phyloP scores from a whole-genome alignment of 2,797 vertebrate species.

The Myotis vivesi region DNA sequence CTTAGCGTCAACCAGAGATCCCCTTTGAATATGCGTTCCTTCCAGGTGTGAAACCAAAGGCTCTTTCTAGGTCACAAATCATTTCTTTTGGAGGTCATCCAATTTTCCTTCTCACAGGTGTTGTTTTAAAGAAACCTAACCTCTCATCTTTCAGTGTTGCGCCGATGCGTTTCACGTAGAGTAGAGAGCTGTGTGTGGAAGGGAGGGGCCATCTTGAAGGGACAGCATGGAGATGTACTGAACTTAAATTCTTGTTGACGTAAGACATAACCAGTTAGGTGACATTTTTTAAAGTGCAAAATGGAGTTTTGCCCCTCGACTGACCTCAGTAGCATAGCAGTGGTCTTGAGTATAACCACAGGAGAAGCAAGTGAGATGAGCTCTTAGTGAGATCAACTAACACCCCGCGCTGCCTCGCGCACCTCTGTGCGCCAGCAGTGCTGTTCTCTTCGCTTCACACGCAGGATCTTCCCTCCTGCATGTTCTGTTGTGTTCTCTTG shows the following conservation, averaged over 20 bases:
- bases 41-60: slow-evolving; percentile 61
- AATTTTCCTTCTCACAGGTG: slow-evolving; percentile 23
- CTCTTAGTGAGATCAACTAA: neutral
- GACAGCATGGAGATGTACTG: neutral
- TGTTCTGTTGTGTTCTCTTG: neutral
- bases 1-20: neutral
- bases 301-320: neutral
- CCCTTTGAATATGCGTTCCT: slow-evolving; percentile 27
- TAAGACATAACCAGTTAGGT: neutral
- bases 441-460: neutral
- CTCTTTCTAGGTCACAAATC: slow-evolving; percentile 32
- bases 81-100: slow-evolving; percentile 49
- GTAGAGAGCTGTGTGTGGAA: neutral
- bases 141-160: neutral
- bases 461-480: neutral
- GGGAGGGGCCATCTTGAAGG: neutral
- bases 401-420: fast-evolving
- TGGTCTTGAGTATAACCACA: neutral
- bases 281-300: neutral
- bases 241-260: neutral
- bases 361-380: neutral
- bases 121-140: neutral
- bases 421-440: neutral
- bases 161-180: neutral
- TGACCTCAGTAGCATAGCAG: neutral